Percentiles rank a stretch among this genome's conserved stretches.
Evolutionary conservation across 2,797 vertebrate species (phyloP).

Genomic region (Urophycis tenuis): DNA sequence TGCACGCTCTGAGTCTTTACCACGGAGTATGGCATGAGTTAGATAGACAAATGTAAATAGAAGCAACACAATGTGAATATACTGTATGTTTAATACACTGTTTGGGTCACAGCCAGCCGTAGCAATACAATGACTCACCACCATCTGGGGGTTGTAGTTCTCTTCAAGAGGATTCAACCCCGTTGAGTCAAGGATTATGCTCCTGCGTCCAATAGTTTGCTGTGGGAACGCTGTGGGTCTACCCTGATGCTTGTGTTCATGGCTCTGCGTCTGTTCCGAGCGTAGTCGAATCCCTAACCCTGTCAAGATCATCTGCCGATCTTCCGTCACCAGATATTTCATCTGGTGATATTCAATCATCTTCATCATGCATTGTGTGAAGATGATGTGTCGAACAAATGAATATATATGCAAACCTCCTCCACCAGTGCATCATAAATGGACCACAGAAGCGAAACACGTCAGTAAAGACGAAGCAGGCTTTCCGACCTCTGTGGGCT

Average conservation of each 20-base stretch:
- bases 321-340: too few species aligned
- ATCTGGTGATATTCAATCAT: not conserved
- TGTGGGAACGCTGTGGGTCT: not conserved
- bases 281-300: not conserved
- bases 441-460: not conserved
- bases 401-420: not conserved
- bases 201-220: not conserved
- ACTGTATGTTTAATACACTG: slow-evolving; percentile 9
- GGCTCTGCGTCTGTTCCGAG: too few species aligned
- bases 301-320: too few species aligned
- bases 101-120: not conserved
- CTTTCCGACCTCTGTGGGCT: not conserved
- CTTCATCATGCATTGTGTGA: too few species aligned
- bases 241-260: not conserved
- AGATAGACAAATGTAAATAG: slow-evolving; percentile 53
- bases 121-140: not conserved
- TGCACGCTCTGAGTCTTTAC: slow-evolving; percentile 27
- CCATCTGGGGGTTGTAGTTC: not conserved
- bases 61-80: slow-evolving; percentile 49
- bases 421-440: not conserved
- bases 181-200: not conserved
- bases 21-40: slow-evolving; percentile 16
- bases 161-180: not conserved
- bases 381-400: too few species aligned
- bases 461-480: not conserved